phyloP scores from a whole-genome alignment of 64 coral and sea anemone genomes.

The Montipora sp. region DNA sequence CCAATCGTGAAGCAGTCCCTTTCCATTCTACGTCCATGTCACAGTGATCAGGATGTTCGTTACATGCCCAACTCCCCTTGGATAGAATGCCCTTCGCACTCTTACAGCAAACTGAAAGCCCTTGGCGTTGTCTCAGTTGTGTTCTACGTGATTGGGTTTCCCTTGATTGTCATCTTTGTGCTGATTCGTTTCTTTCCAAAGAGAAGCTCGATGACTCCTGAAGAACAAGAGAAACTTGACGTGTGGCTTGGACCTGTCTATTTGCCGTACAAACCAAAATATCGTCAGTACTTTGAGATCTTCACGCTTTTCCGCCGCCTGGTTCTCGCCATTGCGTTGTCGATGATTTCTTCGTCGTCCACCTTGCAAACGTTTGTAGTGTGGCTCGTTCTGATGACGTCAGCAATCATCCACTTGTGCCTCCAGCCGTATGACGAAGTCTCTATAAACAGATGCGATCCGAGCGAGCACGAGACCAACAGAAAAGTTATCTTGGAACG shows the following conservation, averaged over 20 bases:
- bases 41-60: conserved; percentile 1
- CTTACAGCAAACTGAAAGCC: conserved; percentile 3
- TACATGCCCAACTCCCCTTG: conserved; percentile 72
- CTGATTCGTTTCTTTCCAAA: conserved; percentile 24
- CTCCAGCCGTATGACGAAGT: neutral
- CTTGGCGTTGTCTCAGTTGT: conserved; percentile 53
- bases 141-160: conserved; percentile 68
- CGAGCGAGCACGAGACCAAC: conserved; percentile 2
- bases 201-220: conserved; percentile 8
- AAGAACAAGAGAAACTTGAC: conserved; percentile 25
- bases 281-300: conserved; percentile 47
- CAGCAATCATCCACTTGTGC: conserved; percentile 4
- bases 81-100: conserved; percentile 62
- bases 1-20: conserved; percentile 64
- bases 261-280: conserved; percentile 52
- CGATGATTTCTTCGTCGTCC: conserved; percentile 34
- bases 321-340: conserved; percentile 36
- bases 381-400: conserved; percentile 13
- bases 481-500: neutral
- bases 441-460: neutral
- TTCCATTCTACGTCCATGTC: conserved; percentile 57
- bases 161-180: conserved; percentile 31
- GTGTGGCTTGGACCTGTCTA: conserved; percentile 39
- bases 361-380: conserved; percentile 45
- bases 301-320: conserved; percentile 23